Evolutionary conservation across 2,888 invertebrate species (phyloP).

Genomic region (Caenorhabditis angaria): DNA sequence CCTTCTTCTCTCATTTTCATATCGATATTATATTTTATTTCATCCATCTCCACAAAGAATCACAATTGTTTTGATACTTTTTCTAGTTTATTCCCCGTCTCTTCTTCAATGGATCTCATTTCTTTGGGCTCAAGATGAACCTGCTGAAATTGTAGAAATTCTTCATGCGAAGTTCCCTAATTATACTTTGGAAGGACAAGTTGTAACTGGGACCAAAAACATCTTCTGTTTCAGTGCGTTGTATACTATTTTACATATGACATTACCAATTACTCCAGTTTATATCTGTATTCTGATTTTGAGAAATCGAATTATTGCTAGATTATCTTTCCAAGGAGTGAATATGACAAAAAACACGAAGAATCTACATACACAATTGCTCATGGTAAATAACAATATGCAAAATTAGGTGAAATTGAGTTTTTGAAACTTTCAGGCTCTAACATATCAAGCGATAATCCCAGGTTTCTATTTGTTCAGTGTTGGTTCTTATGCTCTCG

Average conservation of each 20-base stretch:
- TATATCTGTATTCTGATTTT: conserved; percentile 33
- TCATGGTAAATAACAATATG: conserved; percentile 30
- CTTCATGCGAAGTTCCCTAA: conserved; percentile 3
- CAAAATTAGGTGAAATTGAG: not conserved
- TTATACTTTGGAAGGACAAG: conserved; percentile 9
- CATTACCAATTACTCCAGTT: conserved; percentile 25
- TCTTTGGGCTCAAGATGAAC: conserved; percentile 6
- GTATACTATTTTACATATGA: conserved; percentile 28
- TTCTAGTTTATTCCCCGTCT: conserved; percentile 1
- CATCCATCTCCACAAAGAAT: not conserved
- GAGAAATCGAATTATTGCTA: conserved; percentile 24
- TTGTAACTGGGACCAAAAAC: conserved; percentile 16
- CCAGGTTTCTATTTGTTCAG: conserved; percentile 26
- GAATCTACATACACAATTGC: conserved; percentile 38
- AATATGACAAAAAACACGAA: conserved; percentile 41
- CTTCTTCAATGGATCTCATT: conserved; percentile 8
- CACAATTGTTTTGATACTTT: not conserved
- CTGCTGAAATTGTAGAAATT: not conserved
- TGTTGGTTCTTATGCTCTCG: conserved; percentile 24
- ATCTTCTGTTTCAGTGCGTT: conserved; percentile 11
- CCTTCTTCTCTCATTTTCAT: conserved; percentile 15
- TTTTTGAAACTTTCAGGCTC: conserved; percentile 16
- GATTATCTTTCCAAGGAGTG: conserved; percentile 27
- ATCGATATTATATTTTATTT: conserved; percentile 13
- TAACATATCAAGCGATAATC: conserved; percentile 10